phyloP scores from a whole-genome alignment of 2,797 vertebrate species.

The Anguilla pacifica region DNA sequence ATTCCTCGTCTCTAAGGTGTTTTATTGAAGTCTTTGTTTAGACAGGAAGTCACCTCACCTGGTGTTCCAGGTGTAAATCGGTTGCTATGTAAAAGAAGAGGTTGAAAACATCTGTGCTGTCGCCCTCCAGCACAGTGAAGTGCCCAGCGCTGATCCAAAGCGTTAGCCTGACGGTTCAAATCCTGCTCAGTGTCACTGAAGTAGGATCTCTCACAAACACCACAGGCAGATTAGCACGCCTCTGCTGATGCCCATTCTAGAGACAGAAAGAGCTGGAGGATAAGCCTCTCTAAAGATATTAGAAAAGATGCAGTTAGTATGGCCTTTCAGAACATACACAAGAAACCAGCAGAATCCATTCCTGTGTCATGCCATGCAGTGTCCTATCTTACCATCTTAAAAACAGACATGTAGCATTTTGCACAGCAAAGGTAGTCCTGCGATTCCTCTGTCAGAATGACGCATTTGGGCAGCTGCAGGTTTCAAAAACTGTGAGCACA shows the following conservation, averaged over 20 bases:
- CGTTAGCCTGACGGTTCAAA: background rate
- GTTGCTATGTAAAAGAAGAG: background rate
- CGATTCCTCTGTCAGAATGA: constrained; percentile 2
- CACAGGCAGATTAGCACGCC: background rate
- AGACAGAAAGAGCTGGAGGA: background rate
- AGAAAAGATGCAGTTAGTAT: background rate
- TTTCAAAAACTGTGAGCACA: background rate
- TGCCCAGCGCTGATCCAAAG: background rate
- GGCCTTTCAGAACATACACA: background rate
- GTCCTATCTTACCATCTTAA: background rate
- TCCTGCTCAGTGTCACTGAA: background rate
- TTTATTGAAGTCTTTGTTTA: constrained; percentile 7
- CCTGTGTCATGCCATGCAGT: background rate
- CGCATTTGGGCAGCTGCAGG: constrained; percentile 20
- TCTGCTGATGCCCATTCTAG: background rate
- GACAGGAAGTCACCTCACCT: constrained; percentile 2
- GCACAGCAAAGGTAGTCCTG: background rate
- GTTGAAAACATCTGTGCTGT: background rate
- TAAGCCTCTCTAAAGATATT: background rate
- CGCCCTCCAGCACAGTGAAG: background rate
- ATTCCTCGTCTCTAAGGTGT: background rate
- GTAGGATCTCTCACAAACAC: background rate
- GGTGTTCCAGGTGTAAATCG: constrained; percentile 8
- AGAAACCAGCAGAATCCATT: background rate
- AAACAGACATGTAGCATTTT: background rate